Evolutionary conservation across 1,140 invertebrate genomes (phyloP).

Genomic region (Ylistrum balloti): DNA sequence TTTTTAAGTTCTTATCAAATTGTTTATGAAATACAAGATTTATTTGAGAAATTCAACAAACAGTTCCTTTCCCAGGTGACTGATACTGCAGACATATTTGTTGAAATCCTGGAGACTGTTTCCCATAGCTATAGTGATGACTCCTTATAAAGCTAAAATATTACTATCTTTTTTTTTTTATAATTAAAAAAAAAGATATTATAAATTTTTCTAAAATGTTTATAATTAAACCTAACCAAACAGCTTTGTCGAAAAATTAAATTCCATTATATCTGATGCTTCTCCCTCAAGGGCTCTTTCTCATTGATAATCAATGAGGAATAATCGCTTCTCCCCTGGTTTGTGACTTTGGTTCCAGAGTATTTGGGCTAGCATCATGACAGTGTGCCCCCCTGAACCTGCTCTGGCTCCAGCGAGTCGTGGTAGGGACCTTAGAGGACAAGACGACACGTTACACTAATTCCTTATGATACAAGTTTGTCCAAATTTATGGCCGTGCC

Average conservation of each 20-base stretch:
- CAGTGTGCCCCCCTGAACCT: not conserved
- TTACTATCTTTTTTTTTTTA: not conserved
- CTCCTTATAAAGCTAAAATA: not conserved
- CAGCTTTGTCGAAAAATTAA: not conserved
- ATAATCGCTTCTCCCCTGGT: not conserved
- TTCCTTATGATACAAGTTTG: conserved; percentile 39
- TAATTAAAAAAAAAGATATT: not conserved
- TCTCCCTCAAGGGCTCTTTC: not conserved
- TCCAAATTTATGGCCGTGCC: not conserved
- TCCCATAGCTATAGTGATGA: not conserved
- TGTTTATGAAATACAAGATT: no score
- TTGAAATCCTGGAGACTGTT: not conserved
- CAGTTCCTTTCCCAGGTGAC: no score
- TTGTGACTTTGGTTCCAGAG: not conserved
- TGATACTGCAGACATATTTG: not conserved
- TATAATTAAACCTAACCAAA: not conserved
- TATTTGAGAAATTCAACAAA: no score
- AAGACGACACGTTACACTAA: conserved; percentile 17
- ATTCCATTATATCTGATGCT: not conserved
- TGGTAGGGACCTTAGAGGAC: not conserved
- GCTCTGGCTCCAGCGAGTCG: not conserved
- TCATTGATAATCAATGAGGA: conserved; percentile 17
- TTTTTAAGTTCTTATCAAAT: no score
- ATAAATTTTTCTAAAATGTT: not conserved
- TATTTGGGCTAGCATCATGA: not conserved